These are phyloP conservation scores for Zingel zingel DNA, from an alignment of 2,113 vertebrate genomes.

Conservation along the genomic window DNA sequence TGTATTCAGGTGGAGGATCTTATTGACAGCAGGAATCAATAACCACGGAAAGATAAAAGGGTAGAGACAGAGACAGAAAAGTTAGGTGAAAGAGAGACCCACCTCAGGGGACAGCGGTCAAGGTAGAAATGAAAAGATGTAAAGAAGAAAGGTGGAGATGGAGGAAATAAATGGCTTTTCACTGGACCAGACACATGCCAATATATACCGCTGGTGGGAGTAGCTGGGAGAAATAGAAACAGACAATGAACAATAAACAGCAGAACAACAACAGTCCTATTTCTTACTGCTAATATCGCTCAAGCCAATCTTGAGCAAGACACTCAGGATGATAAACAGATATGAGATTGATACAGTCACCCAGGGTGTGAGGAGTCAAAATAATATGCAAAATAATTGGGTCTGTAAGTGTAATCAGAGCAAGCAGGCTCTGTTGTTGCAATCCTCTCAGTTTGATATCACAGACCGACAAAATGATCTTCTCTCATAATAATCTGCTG, in stretches of 20 bases:
- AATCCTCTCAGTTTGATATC: conserved; percentile 35
- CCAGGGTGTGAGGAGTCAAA: conserved; percentile 11
- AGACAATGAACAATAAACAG: conserved; percentile 25
- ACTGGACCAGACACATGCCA: conserved; percentile 24
- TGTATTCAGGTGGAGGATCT: conserved; percentile 64
- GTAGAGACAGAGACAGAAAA: conserved; percentile 37
- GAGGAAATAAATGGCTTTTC: conserved; percentile 14
- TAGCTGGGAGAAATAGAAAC: conserved; percentile 15
- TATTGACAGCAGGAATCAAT: conserved; percentile 71
- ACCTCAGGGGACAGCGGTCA: conserved; percentile 18
- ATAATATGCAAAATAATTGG: conserved; percentile 41
- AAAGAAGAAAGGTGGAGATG: conserved; percentile 18
- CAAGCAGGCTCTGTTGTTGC: background rate
- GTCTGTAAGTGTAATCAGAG: conserved; percentile 33
- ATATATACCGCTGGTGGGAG: background rate
- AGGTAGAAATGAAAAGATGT: conserved; percentile 23
- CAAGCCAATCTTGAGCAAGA: conserved; percentile 9
- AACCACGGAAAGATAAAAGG: conserved; percentile 55
- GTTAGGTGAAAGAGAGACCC: conserved; percentile 21
- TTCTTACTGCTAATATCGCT: conserved; percentile 2
- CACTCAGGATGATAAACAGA: conserved; percentile 8
- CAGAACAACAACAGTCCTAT: background rate
- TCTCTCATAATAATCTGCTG: conserved; percentile 20
- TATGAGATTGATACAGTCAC: conserved; percentile 17
- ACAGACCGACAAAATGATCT: conserved; percentile 28